Base-by-base conservation (phyloP, 2,797 vertebrate species). In the Adelosebastes latens region DNA sequence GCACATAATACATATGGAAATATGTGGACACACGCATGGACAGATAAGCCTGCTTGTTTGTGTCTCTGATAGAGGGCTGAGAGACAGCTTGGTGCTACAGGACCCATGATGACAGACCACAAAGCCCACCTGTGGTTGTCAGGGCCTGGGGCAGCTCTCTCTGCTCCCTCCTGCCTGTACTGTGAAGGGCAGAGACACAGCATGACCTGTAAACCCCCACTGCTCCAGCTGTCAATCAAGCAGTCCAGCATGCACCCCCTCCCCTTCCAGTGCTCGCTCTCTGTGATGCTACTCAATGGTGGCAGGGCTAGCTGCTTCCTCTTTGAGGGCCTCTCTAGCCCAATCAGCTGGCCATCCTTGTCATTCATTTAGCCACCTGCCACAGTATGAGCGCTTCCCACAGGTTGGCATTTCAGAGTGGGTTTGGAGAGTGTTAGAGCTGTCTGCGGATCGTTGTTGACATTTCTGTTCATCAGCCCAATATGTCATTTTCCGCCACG, bases 121-220 rank as follows among this genome's bases (percentile, higher is more conserved):
- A 94, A 93, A 94, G 92, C 87, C 84, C 93, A 79, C 92, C 91
- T 82, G 88, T 78, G 77, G 87, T 80, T 84, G 68, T 36, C 18
- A 1, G 52, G 77, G 62, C 81, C 70, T 20, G 14, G 75, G 62
- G 88, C 66, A 66, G 76, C 89, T 88, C 81, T 79, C 60, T 72
- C 69, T 64, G 62, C 80, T 80, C 70, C 85, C 90, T 84, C 87
- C 89, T 79, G 79, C 87, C 69, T 76, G 78, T 72, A 83, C 62
- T 39, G 68, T 92, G 88, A 94, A 94, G 93, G 94, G 89, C 93
- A 94, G 52, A 81, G 67, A 39, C 94, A 31, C 94, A 91, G 94
- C 89, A 72, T 71, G 93, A 87, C 82, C 86, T 75, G 82, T 14
- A 39, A 29, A 70, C 82, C 76, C 92, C 91, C 71, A n/a, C 75